Evolutionary conservation across 2,797 vertebrate species (phyloP).

Genomic region (Microctenopoma stevenorrisi): DNA sequence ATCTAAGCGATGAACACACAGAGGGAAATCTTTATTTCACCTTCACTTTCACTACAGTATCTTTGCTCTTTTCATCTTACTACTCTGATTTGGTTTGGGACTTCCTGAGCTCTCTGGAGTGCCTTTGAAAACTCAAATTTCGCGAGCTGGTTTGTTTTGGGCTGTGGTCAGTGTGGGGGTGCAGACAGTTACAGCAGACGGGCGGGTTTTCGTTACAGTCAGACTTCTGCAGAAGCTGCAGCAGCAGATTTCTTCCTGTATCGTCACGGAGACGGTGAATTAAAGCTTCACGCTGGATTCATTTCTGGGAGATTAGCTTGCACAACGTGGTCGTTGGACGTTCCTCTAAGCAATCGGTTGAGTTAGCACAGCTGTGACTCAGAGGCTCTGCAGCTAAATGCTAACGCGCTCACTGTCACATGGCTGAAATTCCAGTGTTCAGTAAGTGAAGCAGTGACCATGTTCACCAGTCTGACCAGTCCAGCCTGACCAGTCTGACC

Average conservation of each 20-base stretch:
- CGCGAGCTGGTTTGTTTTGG: background rate
- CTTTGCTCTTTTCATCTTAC: background rate
- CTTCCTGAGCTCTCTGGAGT: slow-evolving; percentile 2
- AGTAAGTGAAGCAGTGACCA: no score
- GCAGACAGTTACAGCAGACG: background rate
- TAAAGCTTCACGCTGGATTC: background rate
- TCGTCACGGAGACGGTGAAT: background rate
- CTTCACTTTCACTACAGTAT: background rate
- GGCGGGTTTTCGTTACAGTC: background rate
- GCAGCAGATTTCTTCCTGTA: background rate
- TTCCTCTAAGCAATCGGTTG: no score
- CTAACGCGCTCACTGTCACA: no score
- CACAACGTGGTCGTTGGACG: no score
- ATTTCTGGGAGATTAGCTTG: no score
- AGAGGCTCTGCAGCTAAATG: no score
- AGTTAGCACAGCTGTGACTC: no score
- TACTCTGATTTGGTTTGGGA: background rate
- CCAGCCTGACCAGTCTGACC: no score
- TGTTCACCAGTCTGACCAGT: no score
- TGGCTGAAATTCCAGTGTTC: no score
- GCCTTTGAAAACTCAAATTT: background rate
- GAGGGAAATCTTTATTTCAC: background rate
- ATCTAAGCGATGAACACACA: slow-evolving; percentile 47
- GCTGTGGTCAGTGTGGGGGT: background rate
- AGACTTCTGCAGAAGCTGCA: background rate